Percentiles rank a stretch among this genome's conserved stretches.
phyloP scores from a whole-genome alignment of 2,797 vertebrate species.

The Coilia nasus region DNA sequence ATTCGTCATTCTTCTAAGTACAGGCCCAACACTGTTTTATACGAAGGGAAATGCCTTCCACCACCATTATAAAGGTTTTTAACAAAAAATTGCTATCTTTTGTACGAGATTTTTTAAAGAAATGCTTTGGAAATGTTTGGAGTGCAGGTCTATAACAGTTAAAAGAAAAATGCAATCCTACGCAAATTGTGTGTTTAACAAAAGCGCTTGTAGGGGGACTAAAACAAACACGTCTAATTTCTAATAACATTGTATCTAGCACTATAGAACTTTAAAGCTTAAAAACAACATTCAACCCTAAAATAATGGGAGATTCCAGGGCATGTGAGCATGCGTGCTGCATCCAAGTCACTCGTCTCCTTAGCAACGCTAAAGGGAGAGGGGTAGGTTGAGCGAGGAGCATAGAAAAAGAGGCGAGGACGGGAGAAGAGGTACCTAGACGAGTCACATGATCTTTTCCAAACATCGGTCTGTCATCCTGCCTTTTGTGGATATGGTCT shows the following conservation, averaged over 20 bases:
- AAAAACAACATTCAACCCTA: conserved; percentile 14
- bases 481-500: conserved; percentile 31
- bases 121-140: not conserved
- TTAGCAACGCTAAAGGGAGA: conserved; percentile 67
- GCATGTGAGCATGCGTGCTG: conserved; percentile 71
- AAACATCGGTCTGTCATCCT: conserved; percentile 43
- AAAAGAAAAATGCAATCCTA: too few species aligned
- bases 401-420: conserved; percentile 41
- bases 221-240: too few species aligned
- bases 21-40: too few species aligned
- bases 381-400: conserved; percentile 44
- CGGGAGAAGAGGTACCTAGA: conserved; percentile 64
- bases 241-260: too few species aligned
- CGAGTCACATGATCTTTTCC: conserved; percentile 62
- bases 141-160: too few species aligned
- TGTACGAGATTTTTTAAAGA: not conserved
- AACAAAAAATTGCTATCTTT: too few species aligned
- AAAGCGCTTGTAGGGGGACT: too few species aligned
- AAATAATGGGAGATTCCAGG: not conserved
- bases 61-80: too few species aligned
- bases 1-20: too few species aligned
- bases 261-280: not conserved
- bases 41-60: too few species aligned
- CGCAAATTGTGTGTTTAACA: too few species aligned
- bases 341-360: conserved; percentile 78